Evolutionary conservation across 2,888 invertebrate genomes (phyloP), one percentile per base, ranked within the genome.

Genomic region (Scaptodrosophila latifasciaeformis): DNA sequence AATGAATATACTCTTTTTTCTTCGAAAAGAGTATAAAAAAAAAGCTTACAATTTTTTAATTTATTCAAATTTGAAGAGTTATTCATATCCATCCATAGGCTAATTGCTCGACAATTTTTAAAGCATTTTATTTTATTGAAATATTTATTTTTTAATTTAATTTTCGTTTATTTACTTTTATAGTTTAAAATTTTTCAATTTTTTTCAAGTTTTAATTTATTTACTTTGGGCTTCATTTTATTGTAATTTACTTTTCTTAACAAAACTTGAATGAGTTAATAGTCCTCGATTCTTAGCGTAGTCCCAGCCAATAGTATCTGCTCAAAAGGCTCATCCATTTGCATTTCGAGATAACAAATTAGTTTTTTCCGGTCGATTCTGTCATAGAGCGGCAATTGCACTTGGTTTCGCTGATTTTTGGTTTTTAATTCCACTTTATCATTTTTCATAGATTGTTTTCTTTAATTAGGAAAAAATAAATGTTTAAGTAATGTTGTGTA

Each of bases 261-360:
- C 6, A 17, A 10, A 5, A 12, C 10, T 35, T 35, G 7, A 35
- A 35, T 0, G 1, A 13, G 9, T 59, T 64, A 83, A 64, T 54
- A 83, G 65, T 84, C 83, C 7, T 81, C 71, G 5, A 86, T 79
- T 54, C 85, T 81, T 1, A 86, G 60, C 0, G 86, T 86, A 1
- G 84, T 82, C 19, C 86, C 86, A 2, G 86, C 84, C 4, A 86
- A 35, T 3, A 85, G 61, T 13, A 86, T 66, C 3, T 80, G 71
- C 15, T 86, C 83, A 0, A 65, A 12, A 0, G 65, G 64, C 47
- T 76, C 77, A 3, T 64, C 51, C 0, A 80, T 71, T 2, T 68
- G 57, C 19, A 86, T 56, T 17, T 82, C 74, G 17, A 86, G 49
- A 21, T 82, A 75, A 29, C 85, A 86, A 21, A 86, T 72, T 0